phyloP scores from a whole-genome alignment of 2,888 invertebrate genomes.

The Dysmachus trigonus region DNA sequence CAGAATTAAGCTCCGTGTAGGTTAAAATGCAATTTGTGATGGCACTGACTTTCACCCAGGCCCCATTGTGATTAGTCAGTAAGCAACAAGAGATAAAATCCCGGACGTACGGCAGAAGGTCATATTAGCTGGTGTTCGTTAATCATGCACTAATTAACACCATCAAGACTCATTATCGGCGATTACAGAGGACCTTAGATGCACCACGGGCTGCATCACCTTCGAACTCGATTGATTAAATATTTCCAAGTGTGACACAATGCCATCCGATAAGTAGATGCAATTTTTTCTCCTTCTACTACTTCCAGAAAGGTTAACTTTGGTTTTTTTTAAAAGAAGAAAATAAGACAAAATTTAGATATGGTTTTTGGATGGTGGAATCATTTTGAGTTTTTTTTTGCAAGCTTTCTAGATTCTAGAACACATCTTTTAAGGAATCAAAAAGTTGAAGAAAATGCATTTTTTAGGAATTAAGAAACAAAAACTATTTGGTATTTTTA shows the following conservation, averaged over 20 bases:
- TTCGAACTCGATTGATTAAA: not conserved
- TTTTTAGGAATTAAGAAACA: too few species aligned
- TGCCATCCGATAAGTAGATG: not conserved
- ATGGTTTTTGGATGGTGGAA: too few species aligned
- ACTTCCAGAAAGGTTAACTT: not conserved
- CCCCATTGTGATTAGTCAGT: not conserved
- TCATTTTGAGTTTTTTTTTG: too few species aligned
- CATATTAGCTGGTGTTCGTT: not conserved
- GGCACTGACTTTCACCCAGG: constrained; percentile 9
- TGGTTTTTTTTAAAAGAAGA: not conserved
- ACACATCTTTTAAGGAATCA: too few species aligned
- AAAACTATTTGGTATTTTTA: too few species aligned
- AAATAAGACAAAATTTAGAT: too few species aligned
- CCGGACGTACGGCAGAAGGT: not conserved
- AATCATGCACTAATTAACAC: constrained; percentile 35
- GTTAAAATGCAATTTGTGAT: not conserved
- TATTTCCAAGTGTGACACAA: not conserved
- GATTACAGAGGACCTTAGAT: not conserved
- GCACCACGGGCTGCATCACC: not conserved
- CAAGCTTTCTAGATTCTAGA: too few species aligned
- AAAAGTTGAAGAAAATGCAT: too few species aligned
- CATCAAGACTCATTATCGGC: not conserved
- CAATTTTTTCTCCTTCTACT: not conserved
- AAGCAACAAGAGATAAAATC: not conserved
- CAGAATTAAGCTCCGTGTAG: not conserved